Evolutionary conservation across 1,140 invertebrate genomes (phyloP), one percentile per base, ranked within the genome.

Genomic region (Telenomus remus): DNA sequence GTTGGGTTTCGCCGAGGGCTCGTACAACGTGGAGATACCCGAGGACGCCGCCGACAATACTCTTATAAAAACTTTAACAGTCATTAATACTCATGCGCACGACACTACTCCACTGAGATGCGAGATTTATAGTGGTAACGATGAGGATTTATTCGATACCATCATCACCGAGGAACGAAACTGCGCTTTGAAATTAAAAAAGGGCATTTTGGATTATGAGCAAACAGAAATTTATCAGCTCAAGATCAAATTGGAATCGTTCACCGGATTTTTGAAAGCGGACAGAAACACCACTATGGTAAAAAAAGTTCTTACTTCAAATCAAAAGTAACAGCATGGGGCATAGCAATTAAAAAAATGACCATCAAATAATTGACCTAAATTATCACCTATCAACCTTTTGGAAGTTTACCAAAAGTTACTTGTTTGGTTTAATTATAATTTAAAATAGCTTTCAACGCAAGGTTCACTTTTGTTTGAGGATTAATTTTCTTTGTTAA

Each of bases 1-100:
- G 6, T 82, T 96, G 14, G 92, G 93, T 10, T 97, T 97, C 82
- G 92, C 94, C 0, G 95, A 96, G 81, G 93, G 93, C 47, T 91
- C 92, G 5, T 96, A 96, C 80, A 94, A 92, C 7, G 91, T 95
- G 3, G 93, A 95, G 56, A 88, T 96, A 0, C 91, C 92, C 0
- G 95, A 97, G 85, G 94, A 95, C 83, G 90, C 93, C 0, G 86
- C 88, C 0, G 90, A 92, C 14, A 91, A 92, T 27, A 92, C 92
- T 10, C 80, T 94, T 4, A 89, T 96, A 11, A 92, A 94, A 81
- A 91, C 90, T 15, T 85, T 96, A 8, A 92, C 93, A 0, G 91
- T 95, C 14, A 91, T 95, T 56, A 95, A 95, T 81, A 92, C 92
- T 73, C 85, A 88, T 48, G 88, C 91, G 5, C 90, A 91, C 14